Conservation (phyloP, 2,797 vertebrate species). For the Pyrocephalus nanus region DNA sequence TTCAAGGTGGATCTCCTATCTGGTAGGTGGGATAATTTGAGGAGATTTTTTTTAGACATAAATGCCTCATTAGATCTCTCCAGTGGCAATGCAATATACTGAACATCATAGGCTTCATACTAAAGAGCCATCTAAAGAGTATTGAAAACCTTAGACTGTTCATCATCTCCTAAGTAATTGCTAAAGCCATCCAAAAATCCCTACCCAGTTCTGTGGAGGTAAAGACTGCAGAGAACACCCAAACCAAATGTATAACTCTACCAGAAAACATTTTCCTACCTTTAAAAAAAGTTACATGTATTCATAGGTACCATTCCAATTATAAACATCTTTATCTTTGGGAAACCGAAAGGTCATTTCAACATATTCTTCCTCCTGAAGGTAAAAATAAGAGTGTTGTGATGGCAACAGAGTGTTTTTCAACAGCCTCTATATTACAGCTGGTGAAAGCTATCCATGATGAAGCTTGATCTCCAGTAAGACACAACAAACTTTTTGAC, state of each 20-base stretch:
- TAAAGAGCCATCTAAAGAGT: not conserved
- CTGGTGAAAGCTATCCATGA: conserved; percentile 12
- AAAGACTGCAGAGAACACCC: not conserved
- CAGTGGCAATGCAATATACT: not conserved
- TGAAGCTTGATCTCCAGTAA: not conserved
- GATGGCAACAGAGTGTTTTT: not conserved
- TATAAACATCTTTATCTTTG: not conserved
- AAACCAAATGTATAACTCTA: not conserved
- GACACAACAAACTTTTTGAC: conserved; percentile 47
- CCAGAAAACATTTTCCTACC: not conserved
- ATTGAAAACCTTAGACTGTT: not conserved
- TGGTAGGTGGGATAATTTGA: not conserved
- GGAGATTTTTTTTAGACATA: not conserved
- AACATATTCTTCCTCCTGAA: conserved; percentile 16
- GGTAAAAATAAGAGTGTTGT: conserved; percentile 33
- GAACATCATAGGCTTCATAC: not conserved
- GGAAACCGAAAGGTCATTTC: not conserved
- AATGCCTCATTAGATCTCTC: not conserved
- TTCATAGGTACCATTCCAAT: not conserved
- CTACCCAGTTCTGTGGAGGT: not conserved
- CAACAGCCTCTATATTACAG: not conserved
- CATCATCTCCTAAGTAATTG: not conserved
- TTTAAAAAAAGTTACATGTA: not conserved
- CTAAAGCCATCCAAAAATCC: not conserved
- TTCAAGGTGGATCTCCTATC: not conserved